Evolutionary conservation across 2,888 invertebrate genomes (phyloP), one percentile per base, ranked within the genome.

Genomic region (Tinea trinotella): DNA sequence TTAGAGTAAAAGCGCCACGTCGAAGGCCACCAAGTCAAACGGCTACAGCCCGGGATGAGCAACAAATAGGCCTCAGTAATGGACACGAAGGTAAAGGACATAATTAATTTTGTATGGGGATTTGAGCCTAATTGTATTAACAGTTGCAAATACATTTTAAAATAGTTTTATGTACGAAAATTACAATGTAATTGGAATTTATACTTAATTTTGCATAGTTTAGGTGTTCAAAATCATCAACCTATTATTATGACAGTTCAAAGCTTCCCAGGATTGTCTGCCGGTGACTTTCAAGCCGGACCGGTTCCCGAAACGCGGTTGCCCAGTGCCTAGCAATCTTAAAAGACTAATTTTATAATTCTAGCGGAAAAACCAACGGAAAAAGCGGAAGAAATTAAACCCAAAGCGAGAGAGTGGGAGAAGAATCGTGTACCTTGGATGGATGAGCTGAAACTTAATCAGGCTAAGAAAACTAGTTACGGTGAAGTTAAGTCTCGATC

Each of bases 371-470:
- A 40, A 55, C 35, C 24, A 0, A 49, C 59, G 0, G 74, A 75
- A 1, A 70, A 70, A 15, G 57, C 60, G 0, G 80, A 82, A 24
- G 82, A 89, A 66, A 88, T 88, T 9, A 90, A 89, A 62, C 91
- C 91, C 0, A 89, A 90, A 57, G 83, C 90, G 1, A 86, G 91
- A 10, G 91, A 91, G 63, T 91, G 91, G 90, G 91, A 91, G 72
- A 92, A 91, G 64, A 90, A 90, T 62, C 89, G 88, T 64, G 92
- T 91, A 49, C 93, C 94, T 0, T 94, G 93, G 93, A 91, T 94
- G 88, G 92, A 89, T 60, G 94, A 94, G 68, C 87, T 94, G 60
- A 93, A 93, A 67, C 87, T 92, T 59, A 93, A 91, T 65, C 94
- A 94, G 71, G 90, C 90, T 1, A 90, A 89, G 74, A 88, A 90